Conservation (phyloP, 2,113 vertebrate species). For the Nycticorax nycticorax region DNA sequence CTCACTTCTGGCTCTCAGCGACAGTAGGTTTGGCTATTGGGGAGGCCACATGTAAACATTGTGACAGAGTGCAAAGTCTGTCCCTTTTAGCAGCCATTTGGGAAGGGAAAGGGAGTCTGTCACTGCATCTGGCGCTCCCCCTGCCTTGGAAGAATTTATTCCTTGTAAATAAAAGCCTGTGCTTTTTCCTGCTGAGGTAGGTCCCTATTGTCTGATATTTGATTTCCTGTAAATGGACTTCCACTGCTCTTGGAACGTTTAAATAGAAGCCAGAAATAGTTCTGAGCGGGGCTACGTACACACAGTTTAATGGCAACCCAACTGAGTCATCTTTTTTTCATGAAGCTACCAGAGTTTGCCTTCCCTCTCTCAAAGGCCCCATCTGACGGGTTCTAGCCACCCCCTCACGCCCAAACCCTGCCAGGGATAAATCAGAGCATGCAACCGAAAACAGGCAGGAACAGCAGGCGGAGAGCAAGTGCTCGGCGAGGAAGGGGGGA, state of each 20-base stretch:
- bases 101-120: background rate
- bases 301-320: background rate
- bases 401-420: background rate
- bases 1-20: background rate
- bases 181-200: slow-evolving; percentile 46
- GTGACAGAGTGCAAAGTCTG: background rate
- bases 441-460: background rate
- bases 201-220: slow-evolving; percentile 33
- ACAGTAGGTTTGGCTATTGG: background rate
- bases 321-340: background rate
- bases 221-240: slow-evolving; percentile 49
- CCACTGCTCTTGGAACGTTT: background rate
- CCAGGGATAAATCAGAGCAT: background rate
- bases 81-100: background rate
- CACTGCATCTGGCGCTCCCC: background rate
- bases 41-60: background rate
- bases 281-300: background rate
- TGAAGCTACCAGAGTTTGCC: background rate
- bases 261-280: slow-evolving; percentile 41
- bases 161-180: slow-evolving; percentile 10
- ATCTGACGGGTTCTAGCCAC: background rate
- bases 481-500: accelerated
- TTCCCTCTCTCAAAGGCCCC: background rate
- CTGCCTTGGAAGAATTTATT: background rate
- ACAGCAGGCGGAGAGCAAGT: background rate